A percentile compares a stretch with the other conserved stretches of the same genome.
Evolutionary conservation across 2,888 invertebrate genomes (phyloP).

Genomic region (Gryllus longicercus): DNA sequence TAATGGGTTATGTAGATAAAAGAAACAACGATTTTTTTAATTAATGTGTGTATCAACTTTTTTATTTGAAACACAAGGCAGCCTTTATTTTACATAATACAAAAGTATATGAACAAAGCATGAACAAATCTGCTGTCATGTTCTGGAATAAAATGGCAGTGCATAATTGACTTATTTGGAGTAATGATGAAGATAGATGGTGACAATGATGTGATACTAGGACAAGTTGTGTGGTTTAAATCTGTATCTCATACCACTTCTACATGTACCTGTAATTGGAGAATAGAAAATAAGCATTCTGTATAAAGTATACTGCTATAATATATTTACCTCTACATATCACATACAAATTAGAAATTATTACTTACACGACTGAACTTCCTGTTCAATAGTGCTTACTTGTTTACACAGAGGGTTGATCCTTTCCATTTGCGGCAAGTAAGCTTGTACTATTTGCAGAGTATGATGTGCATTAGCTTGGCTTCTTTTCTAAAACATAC

Average conservation of each 20-base stretch:
- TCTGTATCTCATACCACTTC: background rate
- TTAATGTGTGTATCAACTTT: too few species aligned
- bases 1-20: too few species aligned
- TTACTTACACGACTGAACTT: background rate
- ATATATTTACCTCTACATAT: too few species aligned
- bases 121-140: background rate
- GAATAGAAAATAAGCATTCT: background rate
- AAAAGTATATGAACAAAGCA: too few species aligned
- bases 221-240: constrained; percentile 1
- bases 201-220: background rate
- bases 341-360: background rate
- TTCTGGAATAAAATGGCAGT: background rate
- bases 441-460: constrained; percentile 19
- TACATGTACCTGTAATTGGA: background rate
- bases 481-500: background rate
- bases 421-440: background rate
- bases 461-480: constrained; percentile 19
- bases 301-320: too few species aligned
- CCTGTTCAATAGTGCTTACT: constrained; percentile 5
- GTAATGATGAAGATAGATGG: background rate
- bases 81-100: too few species aligned
- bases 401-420: constrained; percentile 26
- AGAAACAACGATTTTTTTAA: too few species aligned
- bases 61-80: too few species aligned
- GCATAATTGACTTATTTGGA: background rate